Evolutionary conservation across 2,797 vertebrate genomes (phyloP), one percentile per base, ranked within the genome.

Genomic region (Chrysolophus pictus): DNA sequence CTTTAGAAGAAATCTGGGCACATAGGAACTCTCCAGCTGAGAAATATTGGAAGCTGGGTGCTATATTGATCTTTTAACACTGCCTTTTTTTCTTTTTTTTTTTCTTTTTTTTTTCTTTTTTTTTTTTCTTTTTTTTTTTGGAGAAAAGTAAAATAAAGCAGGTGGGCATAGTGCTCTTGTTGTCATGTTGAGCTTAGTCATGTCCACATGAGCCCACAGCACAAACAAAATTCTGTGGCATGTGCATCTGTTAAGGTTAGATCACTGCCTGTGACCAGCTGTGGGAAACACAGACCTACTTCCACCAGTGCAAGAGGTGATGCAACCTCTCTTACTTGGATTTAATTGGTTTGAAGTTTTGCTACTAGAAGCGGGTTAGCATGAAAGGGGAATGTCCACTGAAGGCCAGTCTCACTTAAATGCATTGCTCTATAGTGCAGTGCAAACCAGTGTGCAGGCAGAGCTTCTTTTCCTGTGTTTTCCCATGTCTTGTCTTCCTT

Each of bases 1-100:
- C 49, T 94, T 88, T 83, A 23, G n/a, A 95, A 84, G 23, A 88
- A 62, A 72, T 59, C 26, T 62, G 46, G 65, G 42, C 21, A 46
- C 17, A 64, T 11, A 77, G 29, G 58, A 91, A 58, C 68, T 49
- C 33, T 74, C 33, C 59, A 55, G 49, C 22, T 82, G 69, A 72
- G 86, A 93, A 84, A 64, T 46, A 10, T 53, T 64, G 60, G 77
- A 68, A 69, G 18, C 9, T 63, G 26, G 16, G 68, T 65, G 21
- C n/a, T 63, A 3, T 62, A 29, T 15, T 6, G 11, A 49, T 79
- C 4, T 73, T 88, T 73, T 78, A 84, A 58, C 1, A 1, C 11
- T 9, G 2, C 1, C 15, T 28, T 79, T 1, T 15, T 22, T 76
- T 87, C 39, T 18, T 24, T 22, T 8, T 42, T 42, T 42, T 15